A percentile compares a stretch with the other conserved stretches of the same genome.
Conservation (phyloP, 2,113 vertebrate genomes). For the Damaliscus lunatus region DNA sequence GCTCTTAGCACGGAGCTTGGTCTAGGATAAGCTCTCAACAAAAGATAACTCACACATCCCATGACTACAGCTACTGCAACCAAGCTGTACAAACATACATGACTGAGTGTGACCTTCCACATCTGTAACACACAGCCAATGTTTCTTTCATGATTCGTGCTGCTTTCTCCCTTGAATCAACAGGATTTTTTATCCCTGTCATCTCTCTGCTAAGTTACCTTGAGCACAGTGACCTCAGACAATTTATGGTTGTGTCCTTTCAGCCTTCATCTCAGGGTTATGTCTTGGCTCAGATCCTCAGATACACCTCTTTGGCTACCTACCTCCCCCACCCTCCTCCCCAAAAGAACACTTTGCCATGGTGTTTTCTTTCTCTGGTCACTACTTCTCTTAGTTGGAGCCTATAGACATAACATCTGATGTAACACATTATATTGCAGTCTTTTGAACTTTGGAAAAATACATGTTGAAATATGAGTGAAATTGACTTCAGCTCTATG, state of each 20-base stretch:
- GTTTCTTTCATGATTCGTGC: background rate
- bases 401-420: background rate
- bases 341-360: background rate
- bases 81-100: background rate
- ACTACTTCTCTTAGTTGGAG: background rate
- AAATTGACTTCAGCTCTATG: background rate
- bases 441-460: background rate
- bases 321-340: rapidly evolving
- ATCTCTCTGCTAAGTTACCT: background rate
- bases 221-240: background rate
- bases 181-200: background rate
- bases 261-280: background rate
- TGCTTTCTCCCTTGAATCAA: background rate
- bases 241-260: too few species aligned
- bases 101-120: background rate
- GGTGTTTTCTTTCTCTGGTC: background rate
- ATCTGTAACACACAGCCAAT: too few species aligned
- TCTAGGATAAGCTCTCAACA: background rate
- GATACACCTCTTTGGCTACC: background rate
- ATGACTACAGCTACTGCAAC: background rate
- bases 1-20: background rate
- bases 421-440: background rate
- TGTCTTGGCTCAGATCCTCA: background rate
- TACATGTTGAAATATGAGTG: background rate
- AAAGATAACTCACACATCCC: background rate